Conservation (phyloP, 2,113 vertebrate genomes). For the Anolis carolinensis region DNA sequence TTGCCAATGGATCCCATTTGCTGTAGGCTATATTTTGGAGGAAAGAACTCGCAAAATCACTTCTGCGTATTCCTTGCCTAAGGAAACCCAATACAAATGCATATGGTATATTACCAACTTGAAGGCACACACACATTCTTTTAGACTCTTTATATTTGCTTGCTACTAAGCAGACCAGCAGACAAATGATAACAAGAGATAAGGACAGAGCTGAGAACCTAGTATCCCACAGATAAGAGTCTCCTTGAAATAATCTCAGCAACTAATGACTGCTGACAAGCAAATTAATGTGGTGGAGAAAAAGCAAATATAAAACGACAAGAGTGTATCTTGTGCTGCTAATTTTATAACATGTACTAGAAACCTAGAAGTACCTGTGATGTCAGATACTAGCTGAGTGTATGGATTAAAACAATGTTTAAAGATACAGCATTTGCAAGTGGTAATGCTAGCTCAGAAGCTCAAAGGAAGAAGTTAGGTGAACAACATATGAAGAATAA, state of each 20-base stretch:
- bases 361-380: background rate
- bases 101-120: too few species aligned
- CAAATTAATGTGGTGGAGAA: constrained; percentile 18
- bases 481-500: too few species aligned
- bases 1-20: too few species aligned
- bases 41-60: too few species aligned
- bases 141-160: background rate
- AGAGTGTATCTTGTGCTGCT: background rate
- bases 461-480: background rate
- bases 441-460: background rate
- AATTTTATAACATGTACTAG: background rate
- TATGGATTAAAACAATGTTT: background rate
- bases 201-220: background rate
- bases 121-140: background rate
- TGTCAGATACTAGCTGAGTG: background rate
- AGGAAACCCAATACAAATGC: too few species aligned
- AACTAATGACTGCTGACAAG: constrained; percentile 29
- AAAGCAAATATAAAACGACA: background rate
- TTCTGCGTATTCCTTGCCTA: too few species aligned
- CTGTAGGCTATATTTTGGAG: too few species aligned
- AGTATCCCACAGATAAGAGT: background rate
- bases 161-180: background rate
- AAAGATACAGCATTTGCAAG: background rate
- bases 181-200: constrained; percentile 38
- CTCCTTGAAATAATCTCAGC: constrained; percentile 15